A percentile compares a stretch with the other conserved stretches of the same genome.
phyloP scores from a whole-genome alignment of 2,113 vertebrate genomes.

The Gila orcuttii region DNA sequence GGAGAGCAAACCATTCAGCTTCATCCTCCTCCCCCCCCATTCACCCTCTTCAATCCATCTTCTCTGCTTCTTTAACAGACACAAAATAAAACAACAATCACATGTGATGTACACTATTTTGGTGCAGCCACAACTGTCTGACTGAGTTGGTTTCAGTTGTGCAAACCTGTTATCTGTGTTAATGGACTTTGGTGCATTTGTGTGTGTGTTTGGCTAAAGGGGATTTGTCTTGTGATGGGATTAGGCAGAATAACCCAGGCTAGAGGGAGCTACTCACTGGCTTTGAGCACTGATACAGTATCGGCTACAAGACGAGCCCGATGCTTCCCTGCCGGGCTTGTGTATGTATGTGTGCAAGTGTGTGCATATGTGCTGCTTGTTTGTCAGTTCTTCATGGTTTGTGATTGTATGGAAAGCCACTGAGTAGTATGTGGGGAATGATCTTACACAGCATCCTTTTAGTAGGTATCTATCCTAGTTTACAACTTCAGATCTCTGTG shows the following conservation, averaged over 20 bases:
- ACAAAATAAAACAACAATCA: not conserved
- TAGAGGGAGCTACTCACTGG: constrained; percentile 34
- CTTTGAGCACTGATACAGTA: constrained; percentile 44
- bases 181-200: constrained; percentile 53
- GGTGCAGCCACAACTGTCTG: not conserved
- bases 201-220: constrained; percentile 55
- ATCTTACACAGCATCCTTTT: not conserved
- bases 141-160: constrained; percentile 37
- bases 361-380: constrained; percentile 31
- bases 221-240: constrained; percentile 58
- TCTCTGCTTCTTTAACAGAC: not conserved
- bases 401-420: constrained; percentile 9
- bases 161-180: constrained; percentile 49
- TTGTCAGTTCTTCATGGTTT: constrained; percentile 11
- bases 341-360: constrained; percentile 23
- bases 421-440: not conserved
- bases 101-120: not conserved
- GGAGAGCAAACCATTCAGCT: constrained; percentile 21
- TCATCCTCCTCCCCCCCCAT: constrained; percentile 27
- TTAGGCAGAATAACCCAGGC: constrained; percentile 51
- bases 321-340: constrained; percentile 37
- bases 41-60: not conserved
- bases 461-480: not conserved
- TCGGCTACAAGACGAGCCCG: constrained; percentile 13
- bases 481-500: not conserved